These are phyloP conservation scores for Nettapus auritus DNA, from an alignment of 2,113 vertebrate species.

Conservation along the genomic window DNA sequence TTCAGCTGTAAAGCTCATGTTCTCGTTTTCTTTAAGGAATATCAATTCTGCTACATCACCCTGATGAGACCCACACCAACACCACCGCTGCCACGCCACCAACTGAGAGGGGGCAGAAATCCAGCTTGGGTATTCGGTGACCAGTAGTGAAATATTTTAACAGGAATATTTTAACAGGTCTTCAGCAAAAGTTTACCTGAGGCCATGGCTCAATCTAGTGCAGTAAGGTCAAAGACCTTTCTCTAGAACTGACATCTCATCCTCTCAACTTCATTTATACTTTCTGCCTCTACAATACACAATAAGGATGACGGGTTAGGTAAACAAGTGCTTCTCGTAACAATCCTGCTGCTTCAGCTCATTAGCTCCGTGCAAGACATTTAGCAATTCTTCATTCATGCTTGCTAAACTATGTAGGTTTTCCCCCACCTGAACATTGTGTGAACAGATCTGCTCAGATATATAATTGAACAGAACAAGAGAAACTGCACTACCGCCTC, in stretches of 20 bases:
- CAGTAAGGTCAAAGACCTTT: background rate
- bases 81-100: background rate
- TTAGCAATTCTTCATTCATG: background rate
- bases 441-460: background rate
- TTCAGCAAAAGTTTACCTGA: background rate
- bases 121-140: background rate
- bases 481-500: background rate
- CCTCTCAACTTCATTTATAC: background rate
- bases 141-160: background rate
- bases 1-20: background rate
- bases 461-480: background rate
- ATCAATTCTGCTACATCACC: background rate
- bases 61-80: background rate
- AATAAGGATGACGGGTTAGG: background rate
- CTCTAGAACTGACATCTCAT: background rate
- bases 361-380: background rate
- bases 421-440: background rate
- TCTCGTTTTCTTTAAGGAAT: background rate
- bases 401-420: background rate
- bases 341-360: background rate
- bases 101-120: accelerated
- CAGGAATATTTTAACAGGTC: background rate
- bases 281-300: background rate
- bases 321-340: background rate
- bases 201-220: background rate